A percentile compares a stretch with the other conserved stretches of the same genome.
Evolutionary conservation across 2,113 vertebrate species (phyloP).

Genomic region (Malurus melanocephalus): DNA sequence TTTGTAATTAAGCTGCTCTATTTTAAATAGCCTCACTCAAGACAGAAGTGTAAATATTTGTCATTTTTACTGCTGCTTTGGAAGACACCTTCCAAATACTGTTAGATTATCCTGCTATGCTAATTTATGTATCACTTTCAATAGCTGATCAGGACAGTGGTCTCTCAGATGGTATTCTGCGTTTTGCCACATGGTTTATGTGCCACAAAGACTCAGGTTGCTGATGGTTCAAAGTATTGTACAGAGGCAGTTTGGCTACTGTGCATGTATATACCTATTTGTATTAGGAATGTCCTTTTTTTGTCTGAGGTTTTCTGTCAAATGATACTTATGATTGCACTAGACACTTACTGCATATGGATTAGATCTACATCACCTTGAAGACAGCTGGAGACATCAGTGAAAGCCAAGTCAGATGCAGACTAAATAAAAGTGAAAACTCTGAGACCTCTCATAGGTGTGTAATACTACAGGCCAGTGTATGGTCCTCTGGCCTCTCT

Average conservation of each 20-base stretch:
- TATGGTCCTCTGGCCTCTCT: neutral
- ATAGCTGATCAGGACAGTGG: neutral
- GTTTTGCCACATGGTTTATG: conserved; percentile 34
- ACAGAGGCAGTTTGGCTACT: neutral
- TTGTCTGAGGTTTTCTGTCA: neutral
- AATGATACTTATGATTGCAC: neutral
- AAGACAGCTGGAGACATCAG: neutral
- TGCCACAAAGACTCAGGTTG: conserved; percentile 55
- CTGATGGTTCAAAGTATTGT: neutral
- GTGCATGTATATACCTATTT: neutral
- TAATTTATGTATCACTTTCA: conserved; percentile 15
- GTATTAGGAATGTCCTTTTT: neutral
- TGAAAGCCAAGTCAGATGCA: neutral
- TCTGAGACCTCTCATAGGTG: neutral
- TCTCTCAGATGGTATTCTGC: neutral
- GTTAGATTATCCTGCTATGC: neutral
- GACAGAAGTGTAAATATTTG: neutral
- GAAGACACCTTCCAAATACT: conserved; percentile 6
- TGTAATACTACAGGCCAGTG: neutral
- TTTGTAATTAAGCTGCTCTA: conserved; percentile 21
- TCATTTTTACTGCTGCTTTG: conserved; percentile 33
- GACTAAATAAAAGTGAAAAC: neutral
- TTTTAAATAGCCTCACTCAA: conserved; percentile 27
- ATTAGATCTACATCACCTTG: neutral
- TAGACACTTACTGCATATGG: neutral